Evolutionary conservation across 2,113 vertebrate genomes (phyloP), one percentile per base, ranked within the genome.

Genomic region (Anguilla japonica): DNA sequence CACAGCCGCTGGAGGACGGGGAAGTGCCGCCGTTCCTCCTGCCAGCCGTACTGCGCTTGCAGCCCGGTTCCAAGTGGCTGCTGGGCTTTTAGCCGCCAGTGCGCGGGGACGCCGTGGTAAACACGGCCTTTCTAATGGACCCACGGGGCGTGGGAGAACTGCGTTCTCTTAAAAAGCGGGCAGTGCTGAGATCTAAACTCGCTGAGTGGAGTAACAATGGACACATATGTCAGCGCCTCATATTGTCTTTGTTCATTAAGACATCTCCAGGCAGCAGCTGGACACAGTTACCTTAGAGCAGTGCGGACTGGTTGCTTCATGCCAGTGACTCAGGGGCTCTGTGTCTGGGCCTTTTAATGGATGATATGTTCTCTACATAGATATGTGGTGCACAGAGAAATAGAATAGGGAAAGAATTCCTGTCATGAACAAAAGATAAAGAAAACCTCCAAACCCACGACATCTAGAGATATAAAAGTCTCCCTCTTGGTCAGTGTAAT

Each of bases 11-110:
- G 83, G 85, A 88, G 63, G 84, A 84, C 14, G 6, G 86, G 29
- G 50, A 40, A 79, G 75, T 63, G 39, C 63, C 67, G 20, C 29
- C 75, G 15, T 46, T 40, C 63, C 53, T 34, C 41, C 46, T 50
- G 16, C 46, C 40, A 46, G 9, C 34, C 9, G 40, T 2, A 41
- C 53, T 71, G 34, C 18, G 40, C 46, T 29, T 79, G 15, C 39
- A 39, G 41, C 39, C 29, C 41, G 41, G 40, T 41, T 63, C 41
- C 41, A 0, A 60, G 29, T 29, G 20, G 18, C 50, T 22, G n/a
- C 34, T 29, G 0, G 39, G 87, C 89, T 80, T 84, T 79, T 60
- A 89, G 89, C 89, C 40, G 26, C 89, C 91, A 88, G 82, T 18
- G 16, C 40, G 57, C 34, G 39, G 60, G 20, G 3, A 60, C 22